These are phyloP conservation scores for Zaprionus ornatus DNA, from an alignment of 1,140 invertebrate genomes.

Conservation along the genomic window DNA sequence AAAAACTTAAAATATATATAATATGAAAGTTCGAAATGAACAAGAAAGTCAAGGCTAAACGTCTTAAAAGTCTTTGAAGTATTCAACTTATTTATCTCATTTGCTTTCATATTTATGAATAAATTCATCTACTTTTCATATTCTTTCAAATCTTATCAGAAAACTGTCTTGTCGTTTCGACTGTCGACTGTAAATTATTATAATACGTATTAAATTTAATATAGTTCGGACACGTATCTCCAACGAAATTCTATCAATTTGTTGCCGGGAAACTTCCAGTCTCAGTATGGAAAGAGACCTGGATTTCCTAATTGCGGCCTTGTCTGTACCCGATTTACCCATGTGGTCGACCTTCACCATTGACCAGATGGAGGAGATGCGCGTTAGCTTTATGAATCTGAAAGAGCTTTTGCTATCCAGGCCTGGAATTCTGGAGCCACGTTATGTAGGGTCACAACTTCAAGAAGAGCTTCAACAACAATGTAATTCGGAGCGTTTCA, in stretches of 20 bases:
- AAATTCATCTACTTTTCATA: no score
- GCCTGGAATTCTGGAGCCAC: neutral
- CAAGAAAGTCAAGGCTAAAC: no score
- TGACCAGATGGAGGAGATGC: conserved; percentile 51
- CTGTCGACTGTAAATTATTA: neutral
- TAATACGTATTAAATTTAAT: neutral
- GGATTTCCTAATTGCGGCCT: conserved; percentile 57
- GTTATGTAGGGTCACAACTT: neutral
- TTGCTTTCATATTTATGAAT: no score
- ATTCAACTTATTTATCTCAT: no score
- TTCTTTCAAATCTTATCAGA: no score
- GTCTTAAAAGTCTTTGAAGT: no score
- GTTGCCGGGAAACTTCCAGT: neutral
- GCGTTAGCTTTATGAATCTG: conserved; percentile 49
- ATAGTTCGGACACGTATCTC: neutral
- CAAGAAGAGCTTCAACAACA: neutral
- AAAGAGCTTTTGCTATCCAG: conserved; percentile 35
- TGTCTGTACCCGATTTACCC: conserved; percentile 46
- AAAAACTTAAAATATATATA: no score
- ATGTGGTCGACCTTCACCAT: conserved; percentile 36
- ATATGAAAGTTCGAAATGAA: no score
- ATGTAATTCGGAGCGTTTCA: conserved; percentile 22
- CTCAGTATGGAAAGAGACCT: conserved; percentile 59
- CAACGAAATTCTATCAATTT: neutral
- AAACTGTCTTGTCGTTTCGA: neutral